Base-by-base conservation (phyloP, 2,888 invertebrate genomes). In the Balanococcus diminutus region DNA sequence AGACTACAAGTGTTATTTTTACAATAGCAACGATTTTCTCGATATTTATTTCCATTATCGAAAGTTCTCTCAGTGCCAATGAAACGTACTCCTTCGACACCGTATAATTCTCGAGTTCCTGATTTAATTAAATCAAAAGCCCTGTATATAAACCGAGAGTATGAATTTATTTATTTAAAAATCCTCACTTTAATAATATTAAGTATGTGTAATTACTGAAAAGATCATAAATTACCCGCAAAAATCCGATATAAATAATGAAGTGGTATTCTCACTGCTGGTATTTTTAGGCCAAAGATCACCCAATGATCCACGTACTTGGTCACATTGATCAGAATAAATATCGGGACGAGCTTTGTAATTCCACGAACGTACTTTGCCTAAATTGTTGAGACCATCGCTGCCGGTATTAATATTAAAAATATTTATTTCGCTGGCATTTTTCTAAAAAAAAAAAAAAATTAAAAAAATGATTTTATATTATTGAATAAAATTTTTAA, bases 331-430 rank as follows among this genome's bases (percentile, higher is more conserved):
- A 51, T 89, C 91, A 0, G 90, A 88, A 89, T 94, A 93, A 89
- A 91, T 93, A 39, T 90, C 88, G 0, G 93, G 93, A 25, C 91
- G 89, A 81, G 91, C 90, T 19, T 90, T 91, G 88, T 92, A 91
- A 89, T 94, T 93, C 96, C 96, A 97, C 87, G 92, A 90, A 84
- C 93, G 92, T 6, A 96, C 88, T 67, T 92, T 90, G n/a, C 95
- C 96, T 61, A 96, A 90, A 86, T 92, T 90, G 0, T 91, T 89
- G 86, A 96, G 91, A 88, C 94, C 92, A 6, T 90, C 89, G 1
- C 90, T 91, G 0, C 96, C 97, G 0, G 95, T 95, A 88, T 93
- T 92, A 91, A 96, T 94, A 85, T 93, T 94, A 89, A 94, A 95
- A 0, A 92, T 90, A 0, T 96, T 96, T 0, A 92, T 92, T 42